Evolutionary conservation across 2,797 vertebrate species (phyloP).

Genomic region (Valencia hispanica): DNA sequence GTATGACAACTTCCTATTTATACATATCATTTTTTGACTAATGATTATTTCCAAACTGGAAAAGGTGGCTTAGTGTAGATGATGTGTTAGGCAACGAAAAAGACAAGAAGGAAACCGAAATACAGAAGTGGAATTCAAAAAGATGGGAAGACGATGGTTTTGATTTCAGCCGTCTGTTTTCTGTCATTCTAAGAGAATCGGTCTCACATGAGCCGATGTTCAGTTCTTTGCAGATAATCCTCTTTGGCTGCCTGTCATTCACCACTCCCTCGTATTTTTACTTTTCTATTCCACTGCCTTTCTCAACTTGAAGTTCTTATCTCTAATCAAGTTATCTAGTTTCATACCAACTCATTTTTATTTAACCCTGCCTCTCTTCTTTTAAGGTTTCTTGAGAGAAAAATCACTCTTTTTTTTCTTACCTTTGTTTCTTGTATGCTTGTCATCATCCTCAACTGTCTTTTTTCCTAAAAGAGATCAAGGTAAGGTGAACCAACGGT

Average conservation of each 20-base stretch:
- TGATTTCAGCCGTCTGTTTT: conserved; percentile 65
- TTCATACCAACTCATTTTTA: conserved; percentile 13
- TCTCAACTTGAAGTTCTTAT: conserved; percentile 22
- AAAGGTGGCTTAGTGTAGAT: conserved; percentile 1
- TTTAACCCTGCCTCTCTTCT: conserved; percentile 1
- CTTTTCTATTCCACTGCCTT: conserved; percentile 9
- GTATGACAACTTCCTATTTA: conserved; percentile 9
- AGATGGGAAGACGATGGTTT: conserved; percentile 58
- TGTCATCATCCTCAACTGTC: neutral
- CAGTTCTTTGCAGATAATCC: conserved; percentile 38
- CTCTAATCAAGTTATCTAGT: conserved; percentile 22
- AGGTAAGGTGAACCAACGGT: conserved; percentile 7
- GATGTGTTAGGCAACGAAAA: conserved; percentile 13
- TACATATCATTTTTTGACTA: neutral
- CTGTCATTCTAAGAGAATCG: conserved; percentile 41
- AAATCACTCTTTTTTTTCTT: neutral
- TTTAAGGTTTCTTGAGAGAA: neutral
- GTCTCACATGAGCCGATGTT: conserved; percentile 40
- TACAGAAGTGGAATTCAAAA: conserved; percentile 21
- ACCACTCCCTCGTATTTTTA: conserved; percentile 39
- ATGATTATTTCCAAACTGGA: conserved; percentile 46
- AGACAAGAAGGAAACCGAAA: conserved; percentile 13
- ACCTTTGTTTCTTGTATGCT: neutral
- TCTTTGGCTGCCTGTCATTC: conserved; percentile 27
- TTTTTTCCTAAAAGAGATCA: neutral